These are phyloP conservation scores for Diprion similis DNA, from an alignment of 1,140 invertebrate genomes.

Conservation along the genomic window DNA sequence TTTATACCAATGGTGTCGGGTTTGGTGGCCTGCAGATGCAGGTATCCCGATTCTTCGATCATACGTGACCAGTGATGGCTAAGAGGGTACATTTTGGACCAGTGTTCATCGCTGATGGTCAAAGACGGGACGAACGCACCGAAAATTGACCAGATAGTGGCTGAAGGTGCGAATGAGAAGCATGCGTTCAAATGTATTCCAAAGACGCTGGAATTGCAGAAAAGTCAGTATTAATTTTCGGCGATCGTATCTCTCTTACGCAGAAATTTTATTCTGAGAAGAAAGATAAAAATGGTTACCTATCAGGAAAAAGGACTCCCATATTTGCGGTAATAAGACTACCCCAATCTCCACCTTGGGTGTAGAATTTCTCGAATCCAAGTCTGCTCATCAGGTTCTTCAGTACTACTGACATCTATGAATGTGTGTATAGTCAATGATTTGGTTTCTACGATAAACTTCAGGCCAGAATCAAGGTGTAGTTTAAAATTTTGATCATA, in stretches of 20 bases:
- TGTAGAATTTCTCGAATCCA: constrained; percentile 77
- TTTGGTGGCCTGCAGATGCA: constrained; percentile 87
- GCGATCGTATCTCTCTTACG: not conserved
- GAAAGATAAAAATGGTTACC: constrained; percentile 31
- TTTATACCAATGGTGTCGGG: constrained; percentile 85
- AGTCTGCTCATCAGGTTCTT: constrained; percentile 84
- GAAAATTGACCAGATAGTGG: constrained; percentile 62
- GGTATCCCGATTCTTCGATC: constrained; percentile 78
- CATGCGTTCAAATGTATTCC: constrained; percentile 72
- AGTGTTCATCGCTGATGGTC: constrained; percentile 64
- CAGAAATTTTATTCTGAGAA: not conserved
- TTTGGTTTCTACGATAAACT: constrained; percentile 10
- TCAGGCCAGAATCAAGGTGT: not conserved
- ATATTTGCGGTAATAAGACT: constrained; percentile 66
- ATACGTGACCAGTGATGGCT: constrained; percentile 57
- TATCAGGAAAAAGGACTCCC: constrained; percentile 73
- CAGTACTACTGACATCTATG: constrained; percentile 75
- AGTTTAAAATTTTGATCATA: constrained; percentile 23
- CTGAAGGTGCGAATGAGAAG: constrained; percentile 42
- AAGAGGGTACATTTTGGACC: constrained; percentile 70
- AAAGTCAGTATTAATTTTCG: not conserved
- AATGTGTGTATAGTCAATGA: constrained; percentile 23
- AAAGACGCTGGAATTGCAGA: constrained; percentile 63
- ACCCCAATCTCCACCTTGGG: constrained; percentile 90
- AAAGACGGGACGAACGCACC: constrained; percentile 65